Evolutionary conservation across 2,797 vertebrate species (phyloP).

Genomic region (Echiichthys vipera): DNA sequence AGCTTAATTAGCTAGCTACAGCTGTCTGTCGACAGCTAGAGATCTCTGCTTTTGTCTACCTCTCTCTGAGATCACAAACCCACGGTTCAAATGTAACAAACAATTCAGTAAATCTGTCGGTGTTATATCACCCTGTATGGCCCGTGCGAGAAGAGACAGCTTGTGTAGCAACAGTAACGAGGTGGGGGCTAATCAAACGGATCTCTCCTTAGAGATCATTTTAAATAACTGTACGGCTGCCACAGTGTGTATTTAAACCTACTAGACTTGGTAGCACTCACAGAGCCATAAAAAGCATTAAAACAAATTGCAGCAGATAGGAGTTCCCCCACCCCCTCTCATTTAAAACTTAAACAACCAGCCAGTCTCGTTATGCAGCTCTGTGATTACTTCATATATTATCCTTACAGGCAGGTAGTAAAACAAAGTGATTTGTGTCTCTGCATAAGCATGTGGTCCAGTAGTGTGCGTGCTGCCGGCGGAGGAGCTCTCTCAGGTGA

Average conservation of each 20-base stretch:
- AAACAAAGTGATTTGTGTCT: conserved; percentile 72
- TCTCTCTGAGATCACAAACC: neutral
- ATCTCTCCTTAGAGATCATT: conserved; percentile 2
- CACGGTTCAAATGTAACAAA: neutral
- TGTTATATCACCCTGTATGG: neutral
- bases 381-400: conserved; percentile 70
- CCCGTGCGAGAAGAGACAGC: neutral
- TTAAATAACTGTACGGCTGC: neutral
- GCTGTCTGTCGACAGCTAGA: neutral
- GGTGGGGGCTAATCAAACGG: conserved; percentile 11
- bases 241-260: conserved; percentile 29
- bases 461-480: conserved; percentile 29
- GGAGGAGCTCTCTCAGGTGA: conserved; percentile 63
- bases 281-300: conserved; percentile 24
- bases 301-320: conserved; percentile 55
- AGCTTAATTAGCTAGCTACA: neutral
- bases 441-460: conserved; percentile 53
- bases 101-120: neutral
- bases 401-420: conserved; percentile 62
- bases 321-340: conserved; percentile 23
- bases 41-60: neutral
- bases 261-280: conserved; percentile 20
- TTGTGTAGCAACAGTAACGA: conserved; percentile 10
- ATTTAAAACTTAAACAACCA: conserved; percentile 59
- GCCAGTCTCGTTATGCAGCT: conserved; percentile 66